Percentiles rank a stretch among this genome's conserved stretches.
These are phyloP conservation scores for Rhinogobius similis DNA, from an alignment of 2,113 vertebrate genomes.

Conservation along the genomic window DNA sequence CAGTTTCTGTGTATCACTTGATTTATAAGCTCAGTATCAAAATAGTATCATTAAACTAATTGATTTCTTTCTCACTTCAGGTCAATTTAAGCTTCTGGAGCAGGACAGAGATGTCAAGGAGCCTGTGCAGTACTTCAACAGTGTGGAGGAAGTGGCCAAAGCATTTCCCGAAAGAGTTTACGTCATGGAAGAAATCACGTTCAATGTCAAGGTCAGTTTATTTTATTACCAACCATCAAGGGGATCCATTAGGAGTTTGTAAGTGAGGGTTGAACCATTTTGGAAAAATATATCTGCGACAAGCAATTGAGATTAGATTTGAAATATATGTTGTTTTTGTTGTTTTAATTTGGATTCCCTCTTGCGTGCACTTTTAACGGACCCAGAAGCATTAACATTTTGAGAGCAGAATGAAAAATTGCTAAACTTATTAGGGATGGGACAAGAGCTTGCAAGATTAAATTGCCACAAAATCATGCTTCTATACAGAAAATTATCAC, in stretches of 20 bases:
- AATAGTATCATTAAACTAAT: too few relatives aligned
- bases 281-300: too few relatives aligned
- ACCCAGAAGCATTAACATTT: too few relatives aligned
- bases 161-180: constrained; percentile 98
- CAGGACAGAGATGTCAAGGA: constrained; percentile 99
- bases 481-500: too few relatives aligned
- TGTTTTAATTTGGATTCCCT: too few relatives aligned
- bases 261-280: background rate
- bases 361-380: too few relatives aligned
- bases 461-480: too few relatives aligned
- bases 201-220: constrained; percentile 93
- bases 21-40: background rate
- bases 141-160: constrained; percentile 99
- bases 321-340: too few relatives aligned
- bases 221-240: background rate
- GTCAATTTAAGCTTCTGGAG: constrained; percentile 98
- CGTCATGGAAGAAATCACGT: constrained; percentile 99
- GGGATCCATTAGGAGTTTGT: background rate
- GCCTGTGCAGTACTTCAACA: constrained; percentile 97
- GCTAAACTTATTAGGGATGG: too few relatives aligned
- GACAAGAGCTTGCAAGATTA: too few relatives aligned
- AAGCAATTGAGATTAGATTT: too few relatives aligned
- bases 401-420: too few relatives aligned
- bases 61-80: constrained; percentile 68
- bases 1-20: background rate